Conservation (phyloP, 2,113 vertebrate genomes). For the Trogon surrucura region DNA sequence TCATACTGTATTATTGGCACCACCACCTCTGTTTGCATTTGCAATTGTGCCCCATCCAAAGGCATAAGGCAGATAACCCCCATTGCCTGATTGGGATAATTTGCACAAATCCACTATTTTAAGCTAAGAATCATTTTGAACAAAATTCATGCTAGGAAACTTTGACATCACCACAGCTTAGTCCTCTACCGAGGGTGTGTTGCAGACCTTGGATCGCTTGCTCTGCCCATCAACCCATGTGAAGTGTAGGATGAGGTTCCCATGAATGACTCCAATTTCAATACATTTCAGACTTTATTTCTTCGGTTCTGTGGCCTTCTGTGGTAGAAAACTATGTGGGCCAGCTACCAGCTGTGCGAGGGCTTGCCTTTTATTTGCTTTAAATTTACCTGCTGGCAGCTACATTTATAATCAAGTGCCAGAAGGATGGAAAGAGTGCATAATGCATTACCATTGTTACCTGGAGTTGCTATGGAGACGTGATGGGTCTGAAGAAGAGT, state of each 20-base stretch:
- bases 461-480: not conserved
- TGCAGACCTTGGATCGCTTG: not conserved
- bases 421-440: not conserved
- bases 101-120: not conserved
- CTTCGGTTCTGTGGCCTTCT: not conserved
- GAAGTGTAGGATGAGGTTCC: not conserved
- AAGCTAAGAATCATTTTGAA: not conserved
- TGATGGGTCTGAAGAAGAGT: not conserved
- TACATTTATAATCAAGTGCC: not conserved
- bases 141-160: not conserved
- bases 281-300: not conserved
- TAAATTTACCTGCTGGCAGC: constrained; percentile 55
- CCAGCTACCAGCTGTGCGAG: constrained; percentile 23
- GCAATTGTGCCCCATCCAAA: not conserved
- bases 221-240: not conserved
- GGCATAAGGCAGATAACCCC: not conserved
- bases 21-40: not conserved
- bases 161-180: not conserved
- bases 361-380: not conserved
- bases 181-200: not conserved
- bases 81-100: not conserved
- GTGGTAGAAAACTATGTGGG: not conserved
- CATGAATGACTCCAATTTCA: not conserved
- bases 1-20: not conserved
- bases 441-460: not conserved